phyloP scores from a whole-genome alignment of 2,113 vertebrate species.

The Chaetura pelagica region DNA sequence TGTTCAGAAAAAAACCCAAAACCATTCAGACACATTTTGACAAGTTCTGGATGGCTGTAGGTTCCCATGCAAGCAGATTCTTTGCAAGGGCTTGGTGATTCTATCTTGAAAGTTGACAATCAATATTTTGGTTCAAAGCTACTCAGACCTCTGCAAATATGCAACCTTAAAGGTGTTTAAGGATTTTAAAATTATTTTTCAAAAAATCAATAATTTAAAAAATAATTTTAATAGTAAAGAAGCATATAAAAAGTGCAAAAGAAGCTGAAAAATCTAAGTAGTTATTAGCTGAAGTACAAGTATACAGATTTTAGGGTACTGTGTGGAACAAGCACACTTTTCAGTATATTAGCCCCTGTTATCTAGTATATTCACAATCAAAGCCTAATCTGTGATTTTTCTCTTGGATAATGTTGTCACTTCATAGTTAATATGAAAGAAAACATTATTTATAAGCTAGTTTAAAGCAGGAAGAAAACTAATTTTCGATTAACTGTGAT shows the following conservation, averaged over 20 bases:
- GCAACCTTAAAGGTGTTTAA: not conserved
- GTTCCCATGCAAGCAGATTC: not conserved
- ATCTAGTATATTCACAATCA: not conserved
- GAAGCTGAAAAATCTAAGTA: not conserved
- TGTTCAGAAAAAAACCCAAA: not conserved
- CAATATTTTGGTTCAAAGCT: not conserved
- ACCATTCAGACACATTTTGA: not conserved
- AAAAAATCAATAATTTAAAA: not conserved
- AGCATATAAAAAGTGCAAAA: not conserved
- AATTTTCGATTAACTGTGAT: not conserved
- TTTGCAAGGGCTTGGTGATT: not conserved
- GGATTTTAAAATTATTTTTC: not conserved
- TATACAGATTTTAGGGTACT: not conserved
- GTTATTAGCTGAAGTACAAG: not conserved
- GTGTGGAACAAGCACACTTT: not conserved
- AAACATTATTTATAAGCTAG: not conserved
- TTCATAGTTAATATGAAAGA: not conserved
- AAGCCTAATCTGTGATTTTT: not conserved
- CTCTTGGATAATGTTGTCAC: not conserved
- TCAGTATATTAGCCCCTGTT: not conserved
- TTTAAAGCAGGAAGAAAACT: not conserved
- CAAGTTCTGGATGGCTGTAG: not conserved
- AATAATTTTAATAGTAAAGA: not conserved
- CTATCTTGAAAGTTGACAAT: not conserved
- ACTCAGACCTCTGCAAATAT: not conserved